Evolutionary conservation across 2,113 vertebrate species (phyloP), one percentile per base, ranked within the genome.

Genomic region (Malurus alboscapulatus): DNA sequence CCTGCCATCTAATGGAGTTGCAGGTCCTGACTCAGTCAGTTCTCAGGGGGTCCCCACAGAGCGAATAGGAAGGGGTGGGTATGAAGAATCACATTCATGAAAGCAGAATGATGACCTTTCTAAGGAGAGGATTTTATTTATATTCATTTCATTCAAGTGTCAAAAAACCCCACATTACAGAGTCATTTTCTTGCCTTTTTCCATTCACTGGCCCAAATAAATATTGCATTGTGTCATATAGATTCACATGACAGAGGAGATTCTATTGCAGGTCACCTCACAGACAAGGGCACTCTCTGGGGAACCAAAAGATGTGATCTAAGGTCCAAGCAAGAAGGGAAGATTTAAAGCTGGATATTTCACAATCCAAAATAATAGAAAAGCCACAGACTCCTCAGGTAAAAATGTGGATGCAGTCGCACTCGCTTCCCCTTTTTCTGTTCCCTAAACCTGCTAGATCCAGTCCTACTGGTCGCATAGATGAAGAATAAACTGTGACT

Each of bases 1-100:
- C 72, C 90, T 88, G 85, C 50, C 76, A 80, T 86, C 67, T 93
- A 74, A 94, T 84, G 83, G 63, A 81, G 29, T 88, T 95, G 68
- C 72, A 63, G 67, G 67, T 92, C 38, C 75, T 66, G 66, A 77
- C 66, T 86, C 0, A 1, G 59, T 54, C 88, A 58, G 59, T 55
- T 88, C 63, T 86, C 85, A 48, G 75, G 54, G 54, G 38, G 48
- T 42, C 54, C 26, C 34, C 80, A 18, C 3, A 21, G 24, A 66
- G 12, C 42, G 25, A 76, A 32, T n/a, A 86, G 48, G 44, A 93
- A 77, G 11, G 24, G 30, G 10, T 88, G 61, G 40, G 29, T 51
- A 48, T 55, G 61, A 62, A 83, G 34, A 55, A 51, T 44, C 2
- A 1, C 48, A 63, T 67, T 74, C 17, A 51, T 84, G 59, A 84